Evolutionary conservation across 1,140 invertebrate genomes (phyloP), one percentile per base, ranked within the genome.

Genomic region (Lordiphosa stackelbergi): DNA sequence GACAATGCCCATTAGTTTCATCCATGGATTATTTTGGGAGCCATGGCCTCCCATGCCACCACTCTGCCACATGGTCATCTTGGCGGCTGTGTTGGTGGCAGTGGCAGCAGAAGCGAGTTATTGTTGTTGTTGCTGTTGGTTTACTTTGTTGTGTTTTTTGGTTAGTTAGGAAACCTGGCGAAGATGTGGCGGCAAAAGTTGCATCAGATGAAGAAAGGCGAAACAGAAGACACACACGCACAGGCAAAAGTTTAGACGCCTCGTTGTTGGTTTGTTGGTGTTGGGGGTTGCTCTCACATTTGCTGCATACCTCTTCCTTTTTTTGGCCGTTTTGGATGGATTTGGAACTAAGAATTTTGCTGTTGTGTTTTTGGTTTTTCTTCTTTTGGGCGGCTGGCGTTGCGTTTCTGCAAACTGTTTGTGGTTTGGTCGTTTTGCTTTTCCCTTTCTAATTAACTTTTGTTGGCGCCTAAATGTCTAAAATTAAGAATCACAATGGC

Each of bases 1-100:
- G 46, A 94, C 93, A 74, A 94, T 94, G 66, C 93, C 93, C 93
- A 94, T 94, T 49, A 94, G 89, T 85, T 94, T 94, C 91, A 94
- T 93, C 93, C 93, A 94, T 65, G 93, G 93, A 88, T 94, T 94
- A 90, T 93, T 93, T 79, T 93, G 92, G 89, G 92, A 90, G 81
- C 93, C 92, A 91, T 93, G 93, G 88, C 93, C 93, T 68, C 92
- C 91, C 86, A 88, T 88, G 57, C 85, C 85, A 53, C 85, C 84
- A 88, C 92, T 93, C 88, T 93, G 92, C 93, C 93, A 93, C 93
- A 94, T 94, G 88, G 91, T 90, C 90, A 91, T 90, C 59, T 65
- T 88, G 87, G 62, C 64, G 81, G 66, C 65, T 59, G 46, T 59
- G 10, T 54, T 19, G 36, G 63, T 72, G 55, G 52, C 69, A 45